Percentiles rank a stretch among this genome's conserved stretches.
These are phyloP conservation scores for Ceriagrion tenellum DNA, from an alignment of 2,888 invertebrate species.

Conservation along the genomic window DNA sequence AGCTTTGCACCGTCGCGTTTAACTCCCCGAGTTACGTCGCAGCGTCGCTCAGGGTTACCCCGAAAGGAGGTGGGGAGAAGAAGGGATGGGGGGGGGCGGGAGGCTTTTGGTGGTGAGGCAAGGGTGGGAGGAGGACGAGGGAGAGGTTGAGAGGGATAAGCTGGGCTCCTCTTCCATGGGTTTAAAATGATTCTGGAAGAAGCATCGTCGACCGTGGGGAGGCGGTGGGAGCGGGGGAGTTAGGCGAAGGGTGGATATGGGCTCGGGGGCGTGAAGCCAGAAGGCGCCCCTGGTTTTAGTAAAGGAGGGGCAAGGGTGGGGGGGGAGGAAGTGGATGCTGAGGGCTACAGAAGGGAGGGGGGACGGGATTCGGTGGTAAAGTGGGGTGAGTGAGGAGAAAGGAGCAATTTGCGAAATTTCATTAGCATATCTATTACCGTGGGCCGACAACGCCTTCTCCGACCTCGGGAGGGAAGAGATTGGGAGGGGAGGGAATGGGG, in stretches of 20 bases:
- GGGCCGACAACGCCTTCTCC: constrained; percentile 51
- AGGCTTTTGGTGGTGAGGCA: no score
- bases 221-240: no score
- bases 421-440: constrained; percentile 74
- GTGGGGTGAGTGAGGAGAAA: constrained; percentile 53
- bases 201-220: neutral
- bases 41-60: neutral
- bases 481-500: neutral
- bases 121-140: neutral
- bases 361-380: neutral
- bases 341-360: neutral
- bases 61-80: neutral
- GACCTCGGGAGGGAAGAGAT: constrained; percentile 3
- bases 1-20: neutral
- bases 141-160: neutral
- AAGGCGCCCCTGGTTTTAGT: constrained; percentile 16
- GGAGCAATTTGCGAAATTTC: constrained; percentile 74
- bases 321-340: neutral
- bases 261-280: neutral
- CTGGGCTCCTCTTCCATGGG: neutral
- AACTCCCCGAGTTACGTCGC: neutral
- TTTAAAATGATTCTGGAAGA: constrained; percentile 32
- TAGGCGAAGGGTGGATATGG: neutral
- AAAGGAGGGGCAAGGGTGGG: neutral
- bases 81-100: no score